Evolutionary conservation across 2,888 invertebrate species (phyloP), one percentile per base, ranked within the genome.

Genomic region (Nomada ruficornis): DNA sequence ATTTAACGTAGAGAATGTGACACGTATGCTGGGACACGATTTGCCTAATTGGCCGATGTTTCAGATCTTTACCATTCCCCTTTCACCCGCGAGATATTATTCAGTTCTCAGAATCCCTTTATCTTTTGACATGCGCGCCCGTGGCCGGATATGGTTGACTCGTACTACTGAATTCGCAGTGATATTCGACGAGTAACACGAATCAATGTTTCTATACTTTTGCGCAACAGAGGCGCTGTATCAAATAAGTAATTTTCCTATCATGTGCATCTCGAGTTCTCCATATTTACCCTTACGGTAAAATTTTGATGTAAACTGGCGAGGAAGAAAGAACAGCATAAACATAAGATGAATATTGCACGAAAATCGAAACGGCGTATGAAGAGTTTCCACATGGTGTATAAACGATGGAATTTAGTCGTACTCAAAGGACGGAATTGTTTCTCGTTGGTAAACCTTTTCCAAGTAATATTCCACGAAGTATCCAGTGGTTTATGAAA

Each of bases 21-120:
- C 83, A 44, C 79, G 52, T 47, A 52, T 44, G 59, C 54, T 20
- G 77, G 55, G 69, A 77, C 69, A 60, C 75, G 75, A 83, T 85
- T 80, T 50, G 77, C 77, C 68, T 85, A 77, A 85, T 85, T 83
- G 74, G 69, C 59, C 63, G 57, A 73, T 77, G 72, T 80, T 80
- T 69, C 47, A 74, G 77, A 47, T 57, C 55, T 62, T n/a, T 42
- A 50, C 57, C 26, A 57, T 67, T 11, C 50, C 59, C 54, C 57
- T 52, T 55, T 29, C 50, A 52, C 44, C 64, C 73, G 26, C 42
- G 59, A 67, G 67, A 36, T 36, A 36, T 64, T 62, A 52, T 47
- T 59, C 11, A n/a, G 23, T 26, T 11, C 20, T 36, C n/a, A 23
- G 62, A 47, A 15, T 20, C 26, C 54, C 50, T 59, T 42, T 29